phyloP scores from a whole-genome alignment of 2,888 invertebrate species.

The Maniola hyperantus region DNA sequence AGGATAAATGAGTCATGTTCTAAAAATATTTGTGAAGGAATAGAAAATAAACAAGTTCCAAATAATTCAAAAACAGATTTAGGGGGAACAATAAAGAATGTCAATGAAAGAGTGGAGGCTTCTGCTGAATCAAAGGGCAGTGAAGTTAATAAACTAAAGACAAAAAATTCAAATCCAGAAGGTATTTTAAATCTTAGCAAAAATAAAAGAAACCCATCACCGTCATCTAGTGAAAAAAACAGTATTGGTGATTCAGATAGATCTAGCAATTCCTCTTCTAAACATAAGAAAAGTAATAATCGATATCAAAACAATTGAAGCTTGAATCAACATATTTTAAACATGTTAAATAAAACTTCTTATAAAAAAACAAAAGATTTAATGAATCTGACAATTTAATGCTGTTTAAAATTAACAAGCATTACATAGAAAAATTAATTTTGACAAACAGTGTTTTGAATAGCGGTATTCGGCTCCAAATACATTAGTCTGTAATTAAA shows the following conservation, averaged over 20 bases:
- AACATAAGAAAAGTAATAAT: neutral
- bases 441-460: slow-evolving; percentile 84
- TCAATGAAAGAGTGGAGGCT: slow-evolving; percentile 33
- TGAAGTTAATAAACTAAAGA: slow-evolving; percentile 6
- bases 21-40: neutral
- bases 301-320: neutral
- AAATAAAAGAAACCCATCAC: slow-evolving; percentile 4
- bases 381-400: neutral
- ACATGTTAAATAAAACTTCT: neutral
- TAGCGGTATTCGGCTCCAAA: slow-evolving; percentile 84
- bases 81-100: slow-evolving; percentile 29
- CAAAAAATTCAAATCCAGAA: neutral
- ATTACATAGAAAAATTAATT: neutral
- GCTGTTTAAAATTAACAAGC: neutral
- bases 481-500: slow-evolving; percentile 89
- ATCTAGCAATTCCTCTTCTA: neutral
- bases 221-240: neutral
- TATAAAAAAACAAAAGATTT: neutral
- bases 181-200: neutral
- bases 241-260: neutral
- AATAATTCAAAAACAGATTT: slow-evolving; percentile 29
- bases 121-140: slow-evolving; percentile 13
- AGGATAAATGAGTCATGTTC: neutral
- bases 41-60: slow-evolving; percentile 6
- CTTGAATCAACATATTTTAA: neutral